These are phyloP conservation scores for Itoplectis maculator DNA, from an alignment of 2,888 invertebrate species.

Conservation along the genomic window DNA sequence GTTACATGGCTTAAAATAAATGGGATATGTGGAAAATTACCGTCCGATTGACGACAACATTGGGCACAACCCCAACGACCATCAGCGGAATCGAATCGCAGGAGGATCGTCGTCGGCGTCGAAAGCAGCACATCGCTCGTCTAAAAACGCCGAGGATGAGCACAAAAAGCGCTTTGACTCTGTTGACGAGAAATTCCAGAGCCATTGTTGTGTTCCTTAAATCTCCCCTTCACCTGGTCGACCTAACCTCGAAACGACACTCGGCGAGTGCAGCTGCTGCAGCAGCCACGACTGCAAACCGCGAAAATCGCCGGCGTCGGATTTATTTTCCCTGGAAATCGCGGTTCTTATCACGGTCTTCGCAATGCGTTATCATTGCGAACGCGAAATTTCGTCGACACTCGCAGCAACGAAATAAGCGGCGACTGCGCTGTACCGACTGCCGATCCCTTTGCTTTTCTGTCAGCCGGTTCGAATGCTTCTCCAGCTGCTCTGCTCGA, in stretches of 20 bases:
- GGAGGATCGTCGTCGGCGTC: constrained; percentile 85
- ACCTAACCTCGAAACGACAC: constrained; percentile 51
- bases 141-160: constrained; percentile 86
- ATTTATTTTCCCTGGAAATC: constrained; percentile 21
- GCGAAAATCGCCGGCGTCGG: constrained; percentile 11
- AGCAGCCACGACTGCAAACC: neutral
- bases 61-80: constrained; percentile 86
- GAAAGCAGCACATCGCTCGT: constrained; percentile 88
- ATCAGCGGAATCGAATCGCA: constrained; percentile 87
- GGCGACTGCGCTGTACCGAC: neutral
- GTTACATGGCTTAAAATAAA: constrained; percentile 16
- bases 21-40: constrained; percentile 63
- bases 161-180: constrained; percentile 86
- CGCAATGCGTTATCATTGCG: constrained; percentile 55
- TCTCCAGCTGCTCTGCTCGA: no score
- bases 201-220: constrained; percentile 78
- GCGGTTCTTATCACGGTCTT: constrained; percentile 50
- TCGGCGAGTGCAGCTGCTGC: neutral
- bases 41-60: constrained; percentile 72
- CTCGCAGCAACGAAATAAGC: neutral
- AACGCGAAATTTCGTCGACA: neutral
- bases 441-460: neutral
- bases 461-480: constrained; percentile 16
- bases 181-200: constrained; percentile 84
- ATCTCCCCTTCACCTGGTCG: neutral